Percentiles rank a stretch among this genome's conserved stretches.
Conservation (phyloP, 2,797 vertebrate genomes). For the Carapus acus region DNA sequence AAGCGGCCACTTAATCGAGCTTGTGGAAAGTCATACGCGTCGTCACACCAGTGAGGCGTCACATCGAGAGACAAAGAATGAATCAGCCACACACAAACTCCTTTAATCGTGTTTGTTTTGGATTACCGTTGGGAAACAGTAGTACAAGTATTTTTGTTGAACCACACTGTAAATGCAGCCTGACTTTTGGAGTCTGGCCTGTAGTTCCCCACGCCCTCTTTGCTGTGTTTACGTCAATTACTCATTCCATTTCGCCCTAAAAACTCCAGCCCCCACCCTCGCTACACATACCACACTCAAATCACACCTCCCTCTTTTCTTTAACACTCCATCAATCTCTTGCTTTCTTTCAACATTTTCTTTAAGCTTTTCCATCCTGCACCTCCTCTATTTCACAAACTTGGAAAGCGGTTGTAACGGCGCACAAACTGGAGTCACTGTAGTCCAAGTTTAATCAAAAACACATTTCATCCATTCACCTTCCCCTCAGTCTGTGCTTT, state of each 20-base stretch:
- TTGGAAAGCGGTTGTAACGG: slow-evolving; percentile 64
- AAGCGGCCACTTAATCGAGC: slow-evolving; percentile 60
- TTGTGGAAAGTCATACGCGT: slow-evolving; percentile 56
- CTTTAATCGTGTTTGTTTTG: slow-evolving; percentile 50
- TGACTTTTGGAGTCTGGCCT: slow-evolving; percentile 58
- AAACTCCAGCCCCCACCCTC: slow-evolving; percentile 51
- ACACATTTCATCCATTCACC: slow-evolving; percentile 65
- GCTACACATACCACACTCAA: slow-evolving; percentile 62
- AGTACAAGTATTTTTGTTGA: slow-evolving; percentile 44
- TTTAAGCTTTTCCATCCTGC: slow-evolving; percentile 55
- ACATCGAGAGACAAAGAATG: slow-evolving; percentile 7
- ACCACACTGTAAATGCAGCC: slow-evolving; percentile 49
- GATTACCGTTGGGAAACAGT: slow-evolving; percentile 51
- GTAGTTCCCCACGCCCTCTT: slow-evolving; percentile 52
- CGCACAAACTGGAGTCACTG: slow-evolving; percentile 66
- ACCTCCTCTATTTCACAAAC: slow-evolving; percentile 61
- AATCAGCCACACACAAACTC: slow-evolving; percentile 14
- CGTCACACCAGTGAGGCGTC: slow-evolving; percentile 42
- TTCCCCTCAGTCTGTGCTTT: slow-evolving; percentile 36
- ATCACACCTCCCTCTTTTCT: slow-evolving; percentile 66
- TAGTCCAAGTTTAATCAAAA: slow-evolving; percentile 71
- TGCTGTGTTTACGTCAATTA: slow-evolving; percentile 72
- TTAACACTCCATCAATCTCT: slow-evolving; percentile 61
- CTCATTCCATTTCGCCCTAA: slow-evolving; percentile 65
- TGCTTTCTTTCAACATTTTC: slow-evolving; percentile 45